Conservation (phyloP, 2,113 vertebrate species). For the Chaenogobius annularis region DNA sequence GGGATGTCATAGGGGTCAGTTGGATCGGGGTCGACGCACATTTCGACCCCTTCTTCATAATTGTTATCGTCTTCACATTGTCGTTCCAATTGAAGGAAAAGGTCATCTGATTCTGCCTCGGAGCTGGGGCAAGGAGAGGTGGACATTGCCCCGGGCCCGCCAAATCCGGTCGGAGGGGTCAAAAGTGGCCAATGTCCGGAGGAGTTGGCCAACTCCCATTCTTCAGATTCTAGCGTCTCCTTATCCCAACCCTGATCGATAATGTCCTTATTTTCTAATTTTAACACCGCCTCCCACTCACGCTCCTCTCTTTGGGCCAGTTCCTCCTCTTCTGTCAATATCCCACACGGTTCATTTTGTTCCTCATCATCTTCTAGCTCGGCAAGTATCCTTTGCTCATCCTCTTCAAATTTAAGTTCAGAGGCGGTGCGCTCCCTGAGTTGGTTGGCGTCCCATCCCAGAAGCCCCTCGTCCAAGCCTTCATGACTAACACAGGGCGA, state of each 20-base stretch:
- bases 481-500: conserved; percentile 93
- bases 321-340: conserved; percentile 33
- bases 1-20: conserved; percentile 57
- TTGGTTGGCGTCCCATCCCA: conserved; percentile 75
- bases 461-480: conserved; percentile 78
- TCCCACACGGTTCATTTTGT: conserved; percentile 16
- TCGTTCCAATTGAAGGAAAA: conserved; percentile 92
- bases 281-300: conserved; percentile 80
- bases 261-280: conserved; percentile 75
- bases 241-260: conserved; percentile 64
- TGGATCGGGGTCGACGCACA: conserved; percentile 65
- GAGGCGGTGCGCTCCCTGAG: conserved; percentile 91
- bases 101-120: conserved; percentile 88
- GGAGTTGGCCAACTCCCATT: conserved; percentile 69
- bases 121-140: conserved; percentile 79
- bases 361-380: conserved; percentile 76
- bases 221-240: conserved; percentile 68
- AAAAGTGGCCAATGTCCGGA: conserved; percentile 75
- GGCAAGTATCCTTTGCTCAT: conserved; percentile 88
- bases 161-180: conserved; percentile 77
- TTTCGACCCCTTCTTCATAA: conserved; percentile 55
- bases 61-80: conserved; percentile 81
- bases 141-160: conserved; percentile 63
- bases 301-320: conserved; percentile 77
- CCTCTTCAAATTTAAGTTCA: conserved; percentile 94